phyloP scores from a whole-genome alignment of 2,888 invertebrate genomes.

The Tachina grossa region DNA sequence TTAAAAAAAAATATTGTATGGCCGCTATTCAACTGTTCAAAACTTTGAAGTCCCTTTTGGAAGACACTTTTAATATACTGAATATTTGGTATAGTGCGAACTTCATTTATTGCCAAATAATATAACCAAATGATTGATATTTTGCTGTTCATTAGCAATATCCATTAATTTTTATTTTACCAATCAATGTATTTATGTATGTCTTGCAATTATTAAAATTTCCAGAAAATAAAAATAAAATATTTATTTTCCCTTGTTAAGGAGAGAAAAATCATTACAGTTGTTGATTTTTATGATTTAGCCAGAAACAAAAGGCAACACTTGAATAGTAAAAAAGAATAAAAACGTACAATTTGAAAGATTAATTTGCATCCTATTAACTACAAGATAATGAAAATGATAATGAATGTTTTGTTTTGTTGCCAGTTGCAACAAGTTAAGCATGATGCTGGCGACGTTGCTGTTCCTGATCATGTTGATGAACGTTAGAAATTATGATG shows the following conservation, averaged over 20 bases:
- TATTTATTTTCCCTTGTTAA: background rate
- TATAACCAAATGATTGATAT: no score
- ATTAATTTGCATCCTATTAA: constrained; percentile 67
- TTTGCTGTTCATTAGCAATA: no score
- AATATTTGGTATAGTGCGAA: no score
- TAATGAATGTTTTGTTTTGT: constrained; percentile 42
- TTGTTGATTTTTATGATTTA: constrained; percentile 47
- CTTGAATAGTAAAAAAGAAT: background rate
- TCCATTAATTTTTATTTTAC: background rate
- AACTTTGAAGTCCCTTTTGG: no score
- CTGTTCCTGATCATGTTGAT: constrained; percentile 39
- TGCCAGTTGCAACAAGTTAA: constrained; percentile 23
- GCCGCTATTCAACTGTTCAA: no score
- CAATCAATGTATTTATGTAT: background rate
- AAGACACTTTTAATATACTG: no score
- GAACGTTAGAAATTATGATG: constrained; percentile 41
- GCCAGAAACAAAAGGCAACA: constrained; percentile 10
- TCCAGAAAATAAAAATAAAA: background rate
- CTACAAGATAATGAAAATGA: constrained; percentile 54
- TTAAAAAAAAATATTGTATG: no score
- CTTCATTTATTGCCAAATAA: no score
- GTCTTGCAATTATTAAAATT: constrained; percentile 41
- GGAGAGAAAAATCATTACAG: constrained; percentile 38
- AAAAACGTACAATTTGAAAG: constrained; percentile 31
- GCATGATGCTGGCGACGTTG: constrained; percentile 3